phyloP scores from a whole-genome alignment of 2,797 vertebrate genomes.

The Diplodus sargus region DNA sequence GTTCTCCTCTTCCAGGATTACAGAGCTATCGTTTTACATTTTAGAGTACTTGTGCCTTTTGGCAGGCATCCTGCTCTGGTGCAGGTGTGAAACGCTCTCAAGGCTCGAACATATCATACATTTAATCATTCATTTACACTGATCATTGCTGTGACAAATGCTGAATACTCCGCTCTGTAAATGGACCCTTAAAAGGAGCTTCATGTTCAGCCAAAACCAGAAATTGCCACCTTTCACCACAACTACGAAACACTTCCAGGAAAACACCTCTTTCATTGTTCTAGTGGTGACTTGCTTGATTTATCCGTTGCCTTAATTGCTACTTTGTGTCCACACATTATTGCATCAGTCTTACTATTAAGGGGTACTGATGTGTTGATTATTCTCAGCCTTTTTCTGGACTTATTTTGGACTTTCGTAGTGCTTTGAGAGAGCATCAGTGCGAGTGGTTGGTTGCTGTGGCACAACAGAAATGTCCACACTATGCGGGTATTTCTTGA shows the following conservation, averaged over 20 bases:
- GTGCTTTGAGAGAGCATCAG: background rate
- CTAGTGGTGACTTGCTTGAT: background rate
- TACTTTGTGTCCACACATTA: background rate
- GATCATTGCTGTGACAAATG: slow-evolving; percentile 1
- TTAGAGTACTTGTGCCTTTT: slow-evolving; percentile 7
- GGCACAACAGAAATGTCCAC: slow-evolving; percentile 6
- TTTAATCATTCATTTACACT: slow-evolving; percentile 15
- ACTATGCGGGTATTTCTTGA: too few species aligned
- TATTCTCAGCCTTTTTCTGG: background rate
- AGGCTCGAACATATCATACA: slow-evolving; percentile 14
- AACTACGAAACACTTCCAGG: background rate
- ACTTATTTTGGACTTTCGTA: background rate
- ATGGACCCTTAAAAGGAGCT: slow-evolving; percentile 6
- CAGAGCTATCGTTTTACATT: slow-evolving; percentile 57
- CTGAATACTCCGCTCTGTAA: background rate
- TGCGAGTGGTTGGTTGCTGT: background rate
- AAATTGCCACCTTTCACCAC: slow-evolving; percentile 14
- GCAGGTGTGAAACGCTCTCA: slow-evolving; percentile 48
- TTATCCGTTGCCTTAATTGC: slow-evolving; percentile 14
- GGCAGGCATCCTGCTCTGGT: slow-evolving; percentile 1
- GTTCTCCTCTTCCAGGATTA: slow-evolving; percentile 39
- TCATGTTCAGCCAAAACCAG: background rate
- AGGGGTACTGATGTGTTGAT: background rate
- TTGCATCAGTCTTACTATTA: background rate
- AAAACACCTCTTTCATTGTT: slow-evolving; percentile 26